These are phyloP conservation scores for Apis florea DNA, from an alignment of 1,140 invertebrate species.

Conservation along the genomic window DNA sequence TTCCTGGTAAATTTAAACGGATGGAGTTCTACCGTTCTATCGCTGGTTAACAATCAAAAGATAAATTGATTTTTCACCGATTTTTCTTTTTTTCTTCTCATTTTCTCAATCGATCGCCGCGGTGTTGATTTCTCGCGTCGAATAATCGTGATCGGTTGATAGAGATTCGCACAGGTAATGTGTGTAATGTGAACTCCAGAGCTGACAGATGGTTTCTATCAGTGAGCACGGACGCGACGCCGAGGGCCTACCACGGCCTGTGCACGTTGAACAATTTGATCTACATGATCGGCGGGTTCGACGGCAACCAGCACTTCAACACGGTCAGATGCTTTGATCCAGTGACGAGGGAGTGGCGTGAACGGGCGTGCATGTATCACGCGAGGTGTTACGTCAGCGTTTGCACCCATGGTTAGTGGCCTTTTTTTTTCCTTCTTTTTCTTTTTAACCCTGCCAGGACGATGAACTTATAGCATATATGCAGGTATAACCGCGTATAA, in stretches of 20 bases:
- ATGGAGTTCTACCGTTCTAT: no score
- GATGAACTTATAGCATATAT: neutral
- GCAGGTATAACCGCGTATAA: no score
- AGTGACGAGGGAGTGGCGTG: slow-evolving; percentile 83
- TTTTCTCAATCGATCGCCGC: no score
- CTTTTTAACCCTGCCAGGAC: neutral
- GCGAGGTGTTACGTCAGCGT: slow-evolving; percentile 89
- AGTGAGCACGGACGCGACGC: slow-evolving; percentile 82
- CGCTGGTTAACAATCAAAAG: no score
- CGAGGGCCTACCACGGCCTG: slow-evolving; percentile 88
- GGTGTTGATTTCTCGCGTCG: neutral
- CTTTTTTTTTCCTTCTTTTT: neutral
- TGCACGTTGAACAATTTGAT: slow-evolving; percentile 85
- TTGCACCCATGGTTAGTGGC: slow-evolving; percentile 82
- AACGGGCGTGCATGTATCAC: slow-evolving; percentile 88
- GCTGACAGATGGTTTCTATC: slow-evolving; percentile 85
- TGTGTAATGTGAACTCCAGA: slow-evolving; percentile 69
- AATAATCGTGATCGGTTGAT: neutral
- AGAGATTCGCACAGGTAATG: slow-evolving; percentile 31
- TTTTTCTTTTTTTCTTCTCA: no score
- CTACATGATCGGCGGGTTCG: slow-evolving; percentile 90
- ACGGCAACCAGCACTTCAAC: slow-evolving; percentile 87
- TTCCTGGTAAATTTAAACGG: no score
- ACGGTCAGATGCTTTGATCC: slow-evolving; percentile 86
- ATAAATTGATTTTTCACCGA: no score